Base-by-base conservation (phyloP, 2,113 vertebrate species). In the Dasypus novemcinctus region DNA sequence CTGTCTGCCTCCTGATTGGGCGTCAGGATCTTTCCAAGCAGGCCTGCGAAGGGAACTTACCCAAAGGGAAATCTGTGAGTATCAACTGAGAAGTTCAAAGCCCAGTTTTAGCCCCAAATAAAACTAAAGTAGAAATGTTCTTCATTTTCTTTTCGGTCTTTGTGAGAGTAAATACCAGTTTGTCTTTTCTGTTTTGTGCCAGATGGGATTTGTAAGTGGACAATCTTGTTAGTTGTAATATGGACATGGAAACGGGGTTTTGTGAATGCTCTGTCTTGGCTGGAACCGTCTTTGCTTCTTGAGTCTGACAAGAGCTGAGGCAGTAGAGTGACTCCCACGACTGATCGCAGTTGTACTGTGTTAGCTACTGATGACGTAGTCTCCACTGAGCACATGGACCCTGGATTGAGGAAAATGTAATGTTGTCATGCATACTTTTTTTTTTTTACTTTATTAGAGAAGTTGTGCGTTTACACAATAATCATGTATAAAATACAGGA, bases 21-120 rank as follows among this genome's bases (percentile, higher is more conserved):
- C 98, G 99, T 36, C 99, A 99, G 97, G 99, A 99, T 96, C 98
- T 99, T 54, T 99, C 99, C 90, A 99, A 99, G 86, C 99, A 99
- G 97, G 99, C 99, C 0, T 99, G 99, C 68, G 99, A 99, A 96
- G 99, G 99, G 95, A 99, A 99, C 76, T 95, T 99, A 92, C 99
- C 98, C 59, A 99, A 99, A 98, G 98, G 98, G 78, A 99, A 99
- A 99, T 98, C 99, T 43, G 99, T 99, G 97, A 99, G 99, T 99
- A 88, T 86, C 57, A 21, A 7, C 13, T 3, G 8, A 63, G 36
- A 63, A 69, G 43, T 72, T 93, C 31, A 49, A 38, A 46, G 61
- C 76, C 87, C 38, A 81, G 13, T 49, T 91, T 92, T 93, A 85
- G 49, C 38, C 8, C 46, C 27, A 80, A 36, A 27, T 82, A 75